Conservation (phyloP, 2,797 vertebrate species). For the Epinephelus malabaricus region DNA sequence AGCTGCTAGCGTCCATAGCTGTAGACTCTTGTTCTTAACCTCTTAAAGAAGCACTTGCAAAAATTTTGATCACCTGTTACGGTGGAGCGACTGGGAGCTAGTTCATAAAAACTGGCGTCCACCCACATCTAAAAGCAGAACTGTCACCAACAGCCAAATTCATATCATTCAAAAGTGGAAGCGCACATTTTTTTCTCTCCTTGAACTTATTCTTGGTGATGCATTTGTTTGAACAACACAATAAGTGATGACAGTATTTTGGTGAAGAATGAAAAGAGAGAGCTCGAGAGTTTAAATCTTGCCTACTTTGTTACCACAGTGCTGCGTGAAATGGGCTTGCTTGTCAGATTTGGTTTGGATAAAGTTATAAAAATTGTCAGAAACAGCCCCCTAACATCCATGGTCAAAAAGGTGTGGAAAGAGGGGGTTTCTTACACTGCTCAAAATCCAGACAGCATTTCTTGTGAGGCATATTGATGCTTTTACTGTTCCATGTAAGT, state of each 20-base stretch:
- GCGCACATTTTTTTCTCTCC: constrained; percentile 4
- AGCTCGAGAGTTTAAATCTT: constrained; percentile 5
- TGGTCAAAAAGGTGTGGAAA: background rate
- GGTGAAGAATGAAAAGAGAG: constrained; percentile 4
- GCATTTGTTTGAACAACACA: constrained; percentile 5
- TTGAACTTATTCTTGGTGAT: constrained; percentile 21
- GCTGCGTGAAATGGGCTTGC: background rate
- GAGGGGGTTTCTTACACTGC: background rate
- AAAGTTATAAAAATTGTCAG: constrained; percentile 3
- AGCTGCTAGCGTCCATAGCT: background rate
- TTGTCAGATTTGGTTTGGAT: constrained; percentile 23
- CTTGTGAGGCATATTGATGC: background rate
- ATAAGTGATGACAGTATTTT: constrained; percentile 7
- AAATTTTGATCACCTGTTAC: background rate
- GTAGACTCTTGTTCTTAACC: background rate
- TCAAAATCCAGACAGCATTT: background rate
- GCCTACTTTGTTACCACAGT: background rate
- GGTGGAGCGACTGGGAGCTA: background rate
- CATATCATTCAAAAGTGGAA: background rate
- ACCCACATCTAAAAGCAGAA: background rate
- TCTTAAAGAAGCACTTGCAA: background rate
- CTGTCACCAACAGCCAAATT: background rate
- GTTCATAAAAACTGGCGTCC: background rate
- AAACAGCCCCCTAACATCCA: background rate
- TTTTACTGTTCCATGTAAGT: background rate